Percentiles rank a stretch among this genome's conserved stretches.
phyloP scores from a whole-genome alignment of 2,888 invertebrate species.

The Athalia rosae region DNA sequence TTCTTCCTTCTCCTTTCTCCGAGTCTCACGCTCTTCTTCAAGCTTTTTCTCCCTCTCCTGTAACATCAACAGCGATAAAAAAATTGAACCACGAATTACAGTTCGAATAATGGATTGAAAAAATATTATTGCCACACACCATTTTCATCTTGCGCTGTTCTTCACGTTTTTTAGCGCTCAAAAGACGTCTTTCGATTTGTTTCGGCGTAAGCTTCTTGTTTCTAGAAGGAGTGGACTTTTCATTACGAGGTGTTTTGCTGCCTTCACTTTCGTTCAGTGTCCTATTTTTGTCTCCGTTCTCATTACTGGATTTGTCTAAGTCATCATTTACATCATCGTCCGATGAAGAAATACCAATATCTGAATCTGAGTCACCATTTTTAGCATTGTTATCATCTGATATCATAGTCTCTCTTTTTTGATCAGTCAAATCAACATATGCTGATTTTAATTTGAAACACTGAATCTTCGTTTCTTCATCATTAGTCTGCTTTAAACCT shows the following conservation, averaged over 20 bases:
- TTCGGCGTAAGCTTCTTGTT: constrained; percentile 70
- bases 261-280: constrained; percentile 34
- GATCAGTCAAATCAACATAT: constrained; percentile 44
- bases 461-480: neutral
- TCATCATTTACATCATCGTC: constrained; percentile 55
- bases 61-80: constrained; percentile 70
- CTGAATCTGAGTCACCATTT: constrained; percentile 54
- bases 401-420: constrained; percentile 47
- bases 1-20: constrained; percentile 57
- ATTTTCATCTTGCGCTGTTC: constrained; percentile 75
- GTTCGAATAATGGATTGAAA: constrained; percentile 67
- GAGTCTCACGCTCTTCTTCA: constrained; percentile 73
- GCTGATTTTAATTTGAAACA: constrained; percentile 49
- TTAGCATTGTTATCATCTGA: constrained; percentile 49
- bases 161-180: constrained; percentile 77
- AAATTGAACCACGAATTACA: constrained; percentile 35
- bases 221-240: constrained; percentile 45
- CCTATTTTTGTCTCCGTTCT: constrained; percentile 48
- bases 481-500: neutral
- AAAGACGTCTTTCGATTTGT: constrained; percentile 77
- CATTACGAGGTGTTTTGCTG: constrained; percentile 35
- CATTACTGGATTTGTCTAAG: constrained; percentile 49
- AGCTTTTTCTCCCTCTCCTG: constrained; percentile 74
- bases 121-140: constrained; percentile 71
- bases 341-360: constrained; percentile 53